Base-by-base conservation (phyloP, 2,888 invertebrate species). In the Agrilus biguttatus region DNA sequence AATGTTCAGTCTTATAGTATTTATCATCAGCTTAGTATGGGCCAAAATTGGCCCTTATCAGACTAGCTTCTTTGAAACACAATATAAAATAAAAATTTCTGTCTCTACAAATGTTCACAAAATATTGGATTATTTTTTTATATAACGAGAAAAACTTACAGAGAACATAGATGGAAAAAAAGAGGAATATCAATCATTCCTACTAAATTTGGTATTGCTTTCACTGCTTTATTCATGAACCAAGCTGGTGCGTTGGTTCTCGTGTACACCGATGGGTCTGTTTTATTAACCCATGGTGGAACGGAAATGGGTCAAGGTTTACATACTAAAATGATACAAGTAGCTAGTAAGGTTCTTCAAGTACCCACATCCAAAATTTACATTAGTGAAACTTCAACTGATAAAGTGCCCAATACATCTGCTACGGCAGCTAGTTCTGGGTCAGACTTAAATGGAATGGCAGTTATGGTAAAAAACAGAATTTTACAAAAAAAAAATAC, bases 301-400 rank as follows among this genome's bases (percentile, higher is more conserved):
- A 83, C 86, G 8, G 96, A 96, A 72, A 95, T 96, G 84, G 96
- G 96, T 0, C 96, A 96, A 69, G 96, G 96, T 2, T 69, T 97
- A 5, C 87, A 93, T 60, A 96, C 90, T 0, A 96, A 96, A 72
- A 90, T 93, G 84, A 80, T 90, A 42, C 93, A 95, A 75, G 80
- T 90, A 10, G 87, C 89, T 4, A 83, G 88, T 37, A 72, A 80
- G 47, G 73, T 72, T 1, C 67, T 92, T 12, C 79, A 74, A 40
- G 75, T 88, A 32, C 77, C 83, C 4, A 61, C 74, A 0, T 75
- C 80, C 0, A 75, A 78, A 55, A 87, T 91, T 53, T 83, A 88
- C 58, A 80, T 89, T 12, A 75, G 77, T 21, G 91, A 91, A 62
- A 87, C 88, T 0, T 67, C 84, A 0, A 90, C 90, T 0, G 91